phyloP scores from a whole-genome alignment of 2,797 vertebrate species.

The Octomys mimax region DNA sequence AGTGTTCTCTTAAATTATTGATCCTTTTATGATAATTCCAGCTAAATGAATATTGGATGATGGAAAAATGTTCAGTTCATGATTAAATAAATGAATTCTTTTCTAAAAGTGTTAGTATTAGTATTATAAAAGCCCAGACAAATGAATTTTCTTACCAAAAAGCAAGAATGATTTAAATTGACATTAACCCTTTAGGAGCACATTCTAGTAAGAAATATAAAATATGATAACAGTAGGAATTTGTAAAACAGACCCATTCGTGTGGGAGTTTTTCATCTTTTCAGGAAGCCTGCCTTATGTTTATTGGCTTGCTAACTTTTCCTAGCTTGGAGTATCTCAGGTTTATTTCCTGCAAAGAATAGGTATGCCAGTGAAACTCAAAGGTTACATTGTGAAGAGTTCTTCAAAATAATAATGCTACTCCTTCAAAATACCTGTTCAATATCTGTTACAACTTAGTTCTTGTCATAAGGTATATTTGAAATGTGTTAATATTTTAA shows the following conservation, averaged over 20 bases:
- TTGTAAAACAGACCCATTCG: not conserved
- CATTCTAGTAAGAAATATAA: slow-evolving; percentile 15
- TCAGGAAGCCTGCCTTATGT: not conserved
- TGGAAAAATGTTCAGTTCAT: not conserved
- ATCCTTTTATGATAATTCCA: slow-evolving; percentile 42
- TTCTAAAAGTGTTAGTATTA: slow-evolving; percentile 57
- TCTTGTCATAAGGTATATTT: slow-evolving; percentile 10
- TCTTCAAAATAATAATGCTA: slow-evolving; percentile 16
- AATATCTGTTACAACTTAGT: not conserved
- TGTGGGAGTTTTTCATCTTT: not conserved
- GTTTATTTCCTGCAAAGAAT: slow-evolving; percentile 41
- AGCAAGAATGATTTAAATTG: not conserved
- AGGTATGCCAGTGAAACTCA: not conserved
- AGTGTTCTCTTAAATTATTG: slow-evolving; percentile 57
- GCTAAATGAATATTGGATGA: slow-evolving; percentile 23
- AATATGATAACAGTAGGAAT: not conserved
- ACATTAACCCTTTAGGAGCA: not conserved
- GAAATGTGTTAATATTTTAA: not conserved
- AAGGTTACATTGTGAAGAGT: slow-evolving; percentile 28
- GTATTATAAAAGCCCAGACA: slow-evolving; percentile 40
- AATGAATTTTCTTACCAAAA: slow-evolving; percentile 42
- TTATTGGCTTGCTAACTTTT: slow-evolving; percentile 18
- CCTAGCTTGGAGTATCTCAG: not conserved
- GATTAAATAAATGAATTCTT: slow-evolving; percentile 55
- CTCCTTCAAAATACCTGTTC: slow-evolving; percentile 11